A percentile compares a stretch with the other conserved stretches of the same genome.
These are phyloP conservation scores for Eremobia ochroleuca DNA, from an alignment of 2,888 invertebrate genomes.

Conservation along the genomic window DNA sequence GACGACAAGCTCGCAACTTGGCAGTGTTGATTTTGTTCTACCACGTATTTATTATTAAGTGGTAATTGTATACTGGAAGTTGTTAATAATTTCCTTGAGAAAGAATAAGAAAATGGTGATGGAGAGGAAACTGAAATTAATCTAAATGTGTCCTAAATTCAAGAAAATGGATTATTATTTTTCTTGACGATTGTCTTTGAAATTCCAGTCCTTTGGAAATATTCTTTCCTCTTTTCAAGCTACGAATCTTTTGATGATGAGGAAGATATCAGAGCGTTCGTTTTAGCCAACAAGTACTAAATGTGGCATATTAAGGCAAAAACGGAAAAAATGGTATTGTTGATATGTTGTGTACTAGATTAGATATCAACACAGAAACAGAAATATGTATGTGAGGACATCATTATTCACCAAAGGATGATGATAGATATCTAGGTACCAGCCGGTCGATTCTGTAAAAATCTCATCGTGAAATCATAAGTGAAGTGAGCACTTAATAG, in stretches of 20 bases:
- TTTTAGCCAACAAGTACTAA: neutral
- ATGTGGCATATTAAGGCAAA: neutral
- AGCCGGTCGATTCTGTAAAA: too few relatives aligned
- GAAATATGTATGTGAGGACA: neutral
- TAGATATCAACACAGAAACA: neutral
- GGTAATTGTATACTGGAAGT: constrained; percentile 58
- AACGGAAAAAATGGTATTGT: neutral
- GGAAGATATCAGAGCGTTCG: neutral
- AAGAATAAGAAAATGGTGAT: neutral
- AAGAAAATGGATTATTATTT: neutral
- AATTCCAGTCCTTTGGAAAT: neutral
- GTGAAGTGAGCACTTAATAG: too few relatives aligned
- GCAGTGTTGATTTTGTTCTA: constrained; percentile 71
- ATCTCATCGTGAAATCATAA: too few relatives aligned
- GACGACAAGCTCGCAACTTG: constrained; percentile 78
- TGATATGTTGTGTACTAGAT: neutral
- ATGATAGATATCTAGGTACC: neutral
- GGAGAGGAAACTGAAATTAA: neutral
- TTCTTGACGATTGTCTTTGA: neutral
- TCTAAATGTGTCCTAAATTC: neutral
- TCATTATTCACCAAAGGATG: neutral
- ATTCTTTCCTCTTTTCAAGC: neutral
- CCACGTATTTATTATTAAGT: constrained; percentile 54
- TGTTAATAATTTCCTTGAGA: constrained; percentile 16
- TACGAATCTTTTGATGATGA: neutral